Evolutionary conservation across 2,888 invertebrate species (phyloP), one percentile per base, ranked within the genome.

Genomic region (Harmothoe impar): DNA sequence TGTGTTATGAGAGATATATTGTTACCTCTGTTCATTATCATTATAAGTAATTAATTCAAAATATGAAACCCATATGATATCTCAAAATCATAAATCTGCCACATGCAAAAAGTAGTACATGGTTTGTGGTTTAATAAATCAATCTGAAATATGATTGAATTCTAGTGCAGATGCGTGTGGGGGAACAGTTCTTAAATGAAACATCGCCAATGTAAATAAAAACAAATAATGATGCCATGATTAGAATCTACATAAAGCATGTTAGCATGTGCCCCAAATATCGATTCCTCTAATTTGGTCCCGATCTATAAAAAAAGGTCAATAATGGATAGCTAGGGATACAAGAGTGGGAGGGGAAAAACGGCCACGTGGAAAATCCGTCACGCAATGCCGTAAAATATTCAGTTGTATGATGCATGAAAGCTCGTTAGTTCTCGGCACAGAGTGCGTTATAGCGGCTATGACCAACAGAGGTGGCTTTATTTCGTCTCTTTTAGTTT

Each of bases 201-300:
- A 10, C 43, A 43, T 43, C 10, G 43, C 43, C 43, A 7, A 43
- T 7, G 10, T 43, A 7, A 43, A 43, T 10, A 43, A 43, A 43
- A 43, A 43, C 43, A 43, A 43, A 43, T 10, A 43, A 43, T 43
- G 10, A 43, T 43, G 43, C 10, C 43, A 62, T 62, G 62, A 62
- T 62, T 62, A 62, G 62, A 43, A 43, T 62, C 62, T 62, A 62
- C 15, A 3, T 62, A 62, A 62, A 62, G 15, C 62, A 62, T 62
- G 62, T 12, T 62, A 62, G 62, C 62, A 62, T n/a, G 25, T 62
- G 62, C 23, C n/a, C 23, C 62, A 62, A 62, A 62, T 62, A 62
- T 62, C n/a, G 62, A 62, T 62, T 20, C n/a, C 62, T n/a, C n/a
- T 62, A n/a, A 62, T 62, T 62, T 62, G 25, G 20, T 62, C 62